Evolutionary conservation across 2,113 vertebrate species (phyloP), one percentile per base, ranked within the genome.

Genomic region (Glaucomys volans): DNA sequence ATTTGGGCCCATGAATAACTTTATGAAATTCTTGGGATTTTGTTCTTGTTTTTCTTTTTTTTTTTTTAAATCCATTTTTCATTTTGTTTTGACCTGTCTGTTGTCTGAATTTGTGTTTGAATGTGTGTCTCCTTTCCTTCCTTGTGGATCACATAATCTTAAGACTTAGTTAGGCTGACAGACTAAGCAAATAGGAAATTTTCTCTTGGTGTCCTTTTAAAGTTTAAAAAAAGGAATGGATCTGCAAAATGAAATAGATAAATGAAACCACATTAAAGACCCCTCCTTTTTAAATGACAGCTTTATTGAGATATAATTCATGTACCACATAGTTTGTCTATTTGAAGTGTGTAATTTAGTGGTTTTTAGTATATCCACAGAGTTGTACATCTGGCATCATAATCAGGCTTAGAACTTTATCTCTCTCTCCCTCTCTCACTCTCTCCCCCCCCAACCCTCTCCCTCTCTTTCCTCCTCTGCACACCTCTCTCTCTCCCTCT

Each of bases 171-270:
- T 88, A 74, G 74, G 47, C 76, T 66, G 28, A 76, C 37, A 94
- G 80, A 86, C 59, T 77, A 66, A 87, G 47, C 52, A 94, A 50
- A 42, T 50, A 54, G 66, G 26, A 92, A 69, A 8, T 50, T 79
- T 95, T 75, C 64, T 88, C 18, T 87, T 72, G 62, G 10, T 66
- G 50, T 71, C 80, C 42, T 80, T 91, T 88, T 50, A 54, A 64
- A 76, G 40, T 10, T 92, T 89, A 22, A 90, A 86, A 83, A 88
- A 77, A 52, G 14, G 20, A 71, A 6, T 76, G 1, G 30, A 79
- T 90, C 94, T 92, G 71, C 83, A 87, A 77, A 85, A 37, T 26
- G 16, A 93, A 92, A 54, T 75, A 28, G 62, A 69, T 79, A 86
- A 79, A 79, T 94, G 71, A 94, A 93, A 52, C 67, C 4, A 71